Evolutionary conservation across 2,888 invertebrate species (phyloP).

Genomic region (Eupsilia transversa): DNA sequence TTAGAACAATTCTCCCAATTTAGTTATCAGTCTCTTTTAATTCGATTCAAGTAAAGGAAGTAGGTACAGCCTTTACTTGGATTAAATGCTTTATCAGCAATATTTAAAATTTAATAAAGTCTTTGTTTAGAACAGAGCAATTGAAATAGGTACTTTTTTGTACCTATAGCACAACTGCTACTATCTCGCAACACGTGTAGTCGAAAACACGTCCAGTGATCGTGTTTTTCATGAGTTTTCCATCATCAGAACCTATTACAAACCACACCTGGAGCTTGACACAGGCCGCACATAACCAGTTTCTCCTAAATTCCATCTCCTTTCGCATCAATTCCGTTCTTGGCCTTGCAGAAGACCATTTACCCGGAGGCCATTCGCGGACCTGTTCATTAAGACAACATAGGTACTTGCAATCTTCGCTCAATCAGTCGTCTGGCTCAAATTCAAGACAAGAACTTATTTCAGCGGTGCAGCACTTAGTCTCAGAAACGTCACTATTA

Average conservation of each 20-base stretch:
- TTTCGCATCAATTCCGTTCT: background rate
- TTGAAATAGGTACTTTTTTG: background rate
- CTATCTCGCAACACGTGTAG: background rate
- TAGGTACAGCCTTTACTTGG: background rate
- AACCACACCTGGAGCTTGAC: background rate
- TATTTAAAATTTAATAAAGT: background rate
- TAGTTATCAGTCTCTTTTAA: constrained; percentile 9
- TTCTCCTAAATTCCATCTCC: background rate
- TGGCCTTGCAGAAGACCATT: background rate
- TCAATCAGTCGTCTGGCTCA: background rate
- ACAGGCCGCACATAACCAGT: background rate
- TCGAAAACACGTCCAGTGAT: background rate
- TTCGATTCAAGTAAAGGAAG: background rate
- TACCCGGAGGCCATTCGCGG: background rate
- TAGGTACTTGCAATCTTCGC: background rate
- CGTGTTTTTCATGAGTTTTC: background rate
- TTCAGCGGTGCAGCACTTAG: background rate
- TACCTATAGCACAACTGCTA: background rate
- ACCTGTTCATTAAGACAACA: background rate
- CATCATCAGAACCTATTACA: background rate
- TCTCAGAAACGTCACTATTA: background rate
- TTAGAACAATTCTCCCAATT: constrained; percentile 30
- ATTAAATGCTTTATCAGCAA: background rate
- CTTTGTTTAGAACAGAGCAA: background rate
- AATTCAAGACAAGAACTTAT: background rate